These are phyloP conservation scores for Cyclina sinensis DNA, from an alignment of 1,140 invertebrate genomes.

Conservation along the genomic window DNA sequence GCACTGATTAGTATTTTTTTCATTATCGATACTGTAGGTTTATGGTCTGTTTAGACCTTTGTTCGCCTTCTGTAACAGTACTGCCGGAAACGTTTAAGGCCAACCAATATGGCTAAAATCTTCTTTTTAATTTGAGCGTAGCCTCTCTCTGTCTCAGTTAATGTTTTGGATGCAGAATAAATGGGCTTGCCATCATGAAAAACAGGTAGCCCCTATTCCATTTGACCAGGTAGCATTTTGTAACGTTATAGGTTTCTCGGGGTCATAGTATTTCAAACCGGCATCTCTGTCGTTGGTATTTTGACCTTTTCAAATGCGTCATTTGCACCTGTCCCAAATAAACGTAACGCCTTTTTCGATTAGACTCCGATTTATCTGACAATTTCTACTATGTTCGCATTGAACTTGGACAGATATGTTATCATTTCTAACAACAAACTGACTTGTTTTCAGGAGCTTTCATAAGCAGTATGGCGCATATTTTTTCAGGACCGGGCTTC, in stretches of 20 bases:
- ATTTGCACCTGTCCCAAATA: constrained; percentile 48
- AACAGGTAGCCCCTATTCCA: constrained; percentile 67
- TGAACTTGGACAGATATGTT: constrained; percentile 86
- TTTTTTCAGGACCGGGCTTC: constrained; percentile 84
- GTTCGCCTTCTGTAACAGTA: constrained; percentile 57
- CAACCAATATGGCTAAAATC: constrained; percentile 87
- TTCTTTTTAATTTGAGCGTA: constrained; percentile 70
- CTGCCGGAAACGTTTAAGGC: constrained; percentile 49
- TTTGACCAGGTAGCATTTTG: constrained; percentile 42
- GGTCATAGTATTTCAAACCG: neutral
- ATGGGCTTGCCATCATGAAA: neutral
- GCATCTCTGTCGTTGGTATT: neutral
- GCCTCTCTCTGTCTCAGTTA: neutral
- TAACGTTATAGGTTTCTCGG: neutral
- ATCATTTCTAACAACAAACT: constrained; percentile 84
- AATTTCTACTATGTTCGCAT: constrained; percentile 81
- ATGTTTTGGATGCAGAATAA: constrained; percentile 13
- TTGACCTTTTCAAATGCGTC: neutral
- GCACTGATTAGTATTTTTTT: constrained; percentile 29
- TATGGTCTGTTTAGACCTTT: constrained; percentile 81
- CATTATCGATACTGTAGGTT: constrained; percentile 70
- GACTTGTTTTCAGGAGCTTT: constrained; percentile 80
- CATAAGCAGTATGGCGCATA: constrained; percentile 84
- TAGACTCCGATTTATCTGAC: constrained; percentile 71
- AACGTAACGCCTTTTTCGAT: constrained; percentile 44